Evolutionary conservation across 2,797 vertebrate species (phyloP).

Genomic region (Stomatorhinus walkeri): DNA sequence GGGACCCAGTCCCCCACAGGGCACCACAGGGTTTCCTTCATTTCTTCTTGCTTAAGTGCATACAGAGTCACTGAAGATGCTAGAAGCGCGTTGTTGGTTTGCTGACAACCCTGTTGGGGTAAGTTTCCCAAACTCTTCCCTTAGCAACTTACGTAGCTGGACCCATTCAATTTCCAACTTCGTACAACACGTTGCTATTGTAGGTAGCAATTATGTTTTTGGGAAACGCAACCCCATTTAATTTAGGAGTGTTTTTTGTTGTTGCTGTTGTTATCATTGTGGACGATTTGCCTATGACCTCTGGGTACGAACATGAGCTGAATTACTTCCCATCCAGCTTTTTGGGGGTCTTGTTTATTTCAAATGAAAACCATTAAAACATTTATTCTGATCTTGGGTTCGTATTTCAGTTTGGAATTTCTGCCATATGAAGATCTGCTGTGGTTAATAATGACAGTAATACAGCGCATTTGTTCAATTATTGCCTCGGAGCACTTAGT

Average conservation of each 20-base stretch:
- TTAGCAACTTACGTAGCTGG: background rate
- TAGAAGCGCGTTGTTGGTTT: background rate
- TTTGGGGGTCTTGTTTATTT: background rate
- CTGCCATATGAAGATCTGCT: conserved; percentile 10
- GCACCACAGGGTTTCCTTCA: background rate
- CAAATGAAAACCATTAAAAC: background rate
- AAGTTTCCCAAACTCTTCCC: background rate
- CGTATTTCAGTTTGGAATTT: conserved; percentile 11
- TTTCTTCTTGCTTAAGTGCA: background rate
- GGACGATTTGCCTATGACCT: background rate
- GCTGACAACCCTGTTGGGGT: background rate
- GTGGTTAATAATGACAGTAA: conserved; percentile 13
- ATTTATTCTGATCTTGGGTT: conserved; percentile 14
- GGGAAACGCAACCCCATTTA: background rate
- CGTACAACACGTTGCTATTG: background rate
- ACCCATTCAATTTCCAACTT: background rate
- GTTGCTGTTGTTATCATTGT: background rate
- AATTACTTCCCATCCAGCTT: background rate
- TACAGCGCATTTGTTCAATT: conserved; percentile 14
- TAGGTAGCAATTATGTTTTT: background rate
- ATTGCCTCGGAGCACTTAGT: conserved; percentile 16
- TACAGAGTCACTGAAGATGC: background rate
- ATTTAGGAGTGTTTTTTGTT: background rate
- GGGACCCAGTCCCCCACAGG: background rate
- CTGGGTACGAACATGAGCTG: background rate